phyloP scores from a whole-genome alignment of 2,888 invertebrate species.

The Drosophila sordidapex region DNA sequence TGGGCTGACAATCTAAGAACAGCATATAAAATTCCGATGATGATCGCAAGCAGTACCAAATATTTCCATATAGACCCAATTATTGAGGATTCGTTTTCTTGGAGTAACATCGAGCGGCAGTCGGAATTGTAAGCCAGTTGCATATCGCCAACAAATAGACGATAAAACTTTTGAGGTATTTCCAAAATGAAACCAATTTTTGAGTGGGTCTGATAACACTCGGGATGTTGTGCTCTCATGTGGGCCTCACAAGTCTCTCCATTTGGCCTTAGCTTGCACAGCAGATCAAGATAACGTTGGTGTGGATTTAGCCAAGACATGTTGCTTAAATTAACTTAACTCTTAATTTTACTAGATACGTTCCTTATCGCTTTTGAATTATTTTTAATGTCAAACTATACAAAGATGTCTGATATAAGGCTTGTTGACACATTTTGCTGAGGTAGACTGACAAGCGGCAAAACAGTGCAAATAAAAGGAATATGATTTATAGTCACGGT shows the following conservation, averaged over 20 bases:
- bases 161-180: conserved; percentile 19
- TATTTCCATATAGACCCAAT: neutral
- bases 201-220: conserved; percentile 13
- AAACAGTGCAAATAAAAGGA: neutral
- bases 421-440: neutral
- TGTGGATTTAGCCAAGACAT: conserved; percentile 37
- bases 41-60: conserved; percentile 32
- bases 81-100: conserved; percentile 4
- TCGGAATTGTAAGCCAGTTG: neutral
- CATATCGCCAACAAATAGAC: neutral
- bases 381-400: neutral
- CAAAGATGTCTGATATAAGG: neutral
- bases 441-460: neutral
- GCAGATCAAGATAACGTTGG: conserved; percentile 11
- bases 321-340: neutral
- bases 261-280: conserved; percentile 29
- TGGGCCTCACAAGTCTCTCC: conserved; percentile 28
- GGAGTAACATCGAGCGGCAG: neutral
- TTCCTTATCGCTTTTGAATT: neutral
- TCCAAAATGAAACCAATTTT: neutral
- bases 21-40: conserved; percentile 41
- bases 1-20: conserved; percentile 31
- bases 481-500: neutral
- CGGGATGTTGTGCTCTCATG: conserved; percentile 31
- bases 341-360: neutral